phyloP scores from a whole-genome alignment of 2,113 vertebrate genomes.

The Suncus etruscus region DNA sequence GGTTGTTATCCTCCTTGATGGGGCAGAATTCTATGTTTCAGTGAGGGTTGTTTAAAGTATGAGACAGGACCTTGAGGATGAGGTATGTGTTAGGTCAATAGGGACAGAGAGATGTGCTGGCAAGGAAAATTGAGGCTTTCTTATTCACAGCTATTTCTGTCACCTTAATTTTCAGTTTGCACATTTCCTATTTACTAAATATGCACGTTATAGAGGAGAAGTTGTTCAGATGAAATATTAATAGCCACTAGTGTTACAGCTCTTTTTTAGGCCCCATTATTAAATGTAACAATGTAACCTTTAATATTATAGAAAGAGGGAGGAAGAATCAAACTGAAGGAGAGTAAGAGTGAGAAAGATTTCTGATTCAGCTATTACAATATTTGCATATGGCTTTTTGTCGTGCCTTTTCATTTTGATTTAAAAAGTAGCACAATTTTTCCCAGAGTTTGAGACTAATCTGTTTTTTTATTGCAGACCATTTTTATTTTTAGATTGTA shows the following conservation, averaged over 20 bases:
- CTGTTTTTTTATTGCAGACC: not conserved
- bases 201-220: conserved; percentile 49
- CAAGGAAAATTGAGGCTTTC: no score
- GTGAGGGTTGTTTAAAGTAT: no score
- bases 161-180: not conserved
- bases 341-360: not conserved
- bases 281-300: not conserved
- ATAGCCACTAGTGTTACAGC: not conserved
- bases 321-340: no score
- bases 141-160: no score
- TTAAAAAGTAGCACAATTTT: conserved; percentile 19
- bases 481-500: conserved; percentile 16
- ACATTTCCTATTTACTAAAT: not conserved
- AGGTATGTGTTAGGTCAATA: no score
- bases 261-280: not conserved
- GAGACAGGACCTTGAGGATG: no score
- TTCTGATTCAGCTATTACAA: conserved; percentile 19
- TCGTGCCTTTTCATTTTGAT: not conserved
- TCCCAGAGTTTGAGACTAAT: conserved; percentile 43
- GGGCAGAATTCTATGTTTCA: no score
- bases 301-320: no score
- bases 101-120: no score
- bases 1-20: no score
- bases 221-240: not conserved
- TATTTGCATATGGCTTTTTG: not conserved